Evolutionary conservation across 1,140 invertebrate species (phyloP).

Genomic region (Drosophila punjabiensis): DNA sequence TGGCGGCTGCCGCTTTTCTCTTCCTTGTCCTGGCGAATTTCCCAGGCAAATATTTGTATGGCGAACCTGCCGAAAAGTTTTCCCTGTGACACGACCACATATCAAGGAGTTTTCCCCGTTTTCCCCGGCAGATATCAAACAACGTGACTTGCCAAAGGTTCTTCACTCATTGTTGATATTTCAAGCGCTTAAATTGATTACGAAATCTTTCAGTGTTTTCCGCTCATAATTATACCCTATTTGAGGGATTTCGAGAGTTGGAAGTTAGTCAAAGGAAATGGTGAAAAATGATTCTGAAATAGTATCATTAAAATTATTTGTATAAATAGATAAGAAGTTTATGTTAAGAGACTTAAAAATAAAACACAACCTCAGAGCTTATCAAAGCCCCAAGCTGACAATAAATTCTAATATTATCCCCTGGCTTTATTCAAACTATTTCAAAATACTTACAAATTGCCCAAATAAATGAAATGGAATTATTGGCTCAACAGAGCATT

Average conservation of each 20-base stretch:
- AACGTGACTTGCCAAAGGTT: conserved; percentile 47
- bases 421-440: not conserved
- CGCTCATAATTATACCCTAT: conserved; percentile 29
- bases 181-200: conserved; percentile 50
- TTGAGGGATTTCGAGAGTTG: too few species aligned
- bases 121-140: conserved; percentile 32
- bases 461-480: not conserved
- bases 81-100: conserved; percentile 27
- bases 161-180: conserved; percentile 46
- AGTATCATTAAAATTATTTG: not conserved
- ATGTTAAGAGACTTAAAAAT: not conserved
- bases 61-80: conserved; percentile 31
- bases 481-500: conserved; percentile 23
- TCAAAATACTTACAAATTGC: not conserved
- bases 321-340: not conserved
- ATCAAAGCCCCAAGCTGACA: not conserved
- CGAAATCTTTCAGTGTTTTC: conserved; percentile 16
- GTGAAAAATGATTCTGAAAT: not conserved
- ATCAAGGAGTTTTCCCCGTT: conserved; percentile 11
- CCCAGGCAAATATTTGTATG: conserved; percentile 38
- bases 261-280: not conserved
- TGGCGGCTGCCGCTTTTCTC: not conserved
- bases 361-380: not conserved
- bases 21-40: conserved; percentile 3
- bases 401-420: not conserved